phyloP scores from a whole-genome alignment of 2,113 vertebrate genomes.

The Rattus norvegicus region GRCr8 NC_086023.1:145796001-145796500 shows the following conservation, averaged over 20 bases:
- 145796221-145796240: background rate
- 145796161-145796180: background rate
- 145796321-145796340: background rate
- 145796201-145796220: background rate
- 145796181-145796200: background rate
- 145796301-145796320: background rate
- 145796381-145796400: background rate
- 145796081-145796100: background rate
- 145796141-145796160: background rate
- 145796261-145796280: background rate
- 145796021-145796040: background rate
- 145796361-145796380: background rate
- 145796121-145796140: background rate
- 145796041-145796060: background rate
- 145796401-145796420: background rate
- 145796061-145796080: background rate
- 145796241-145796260: background rate
- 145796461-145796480: background rate
- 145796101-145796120: background rate
- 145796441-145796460: background rate
- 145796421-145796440: background rate
- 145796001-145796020: background rate
- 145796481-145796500: background rate
- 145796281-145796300: background rate
- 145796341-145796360: background rate